Evolutionary conservation across 1,140 invertebrate genomes (phyloP), one percentile per base, ranked within the genome.

Genomic region (Vollenhovia emeryi): DNA sequence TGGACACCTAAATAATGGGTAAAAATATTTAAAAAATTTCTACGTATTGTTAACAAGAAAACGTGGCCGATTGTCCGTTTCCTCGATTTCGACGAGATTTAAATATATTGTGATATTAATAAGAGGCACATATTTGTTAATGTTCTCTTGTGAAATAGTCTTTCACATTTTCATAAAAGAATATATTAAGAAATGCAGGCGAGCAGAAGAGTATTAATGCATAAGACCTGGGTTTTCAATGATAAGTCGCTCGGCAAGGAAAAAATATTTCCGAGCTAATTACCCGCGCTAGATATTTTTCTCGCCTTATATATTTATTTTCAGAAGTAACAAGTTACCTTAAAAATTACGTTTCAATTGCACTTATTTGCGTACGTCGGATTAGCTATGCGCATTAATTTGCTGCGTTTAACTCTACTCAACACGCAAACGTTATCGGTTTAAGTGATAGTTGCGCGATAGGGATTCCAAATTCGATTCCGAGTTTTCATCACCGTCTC

Each of bases 1-100:
- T 92, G 36, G 93, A 93, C 33, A 93, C 92, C 93, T 95, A 75
- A 52, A 64, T 40, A 13, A 79, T 64, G 21, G 13, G 43, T 43
- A 64, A 55, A 68, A 69, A 68, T 80, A 13, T 68, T 15, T 66
- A 24, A 7, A 66, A 66, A 3, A 45, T 27, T 66, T 43, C 21
- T 66, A 66, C 45, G 24, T 48, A 64, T 3, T 40, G 3, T 21
- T 40, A 64, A 5, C 3, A n/a, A 52, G 6, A 73, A 69, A 48
- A 69, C 1, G 2, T n/a, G 13, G 11, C 60, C 2, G 21, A 40
- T 13, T 66, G 2, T 43, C 11, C 2, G 8, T 21, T 62, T 9
- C 24, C 21, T 21, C 60, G 1, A 36, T 60, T 60, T 18, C 15
- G 7, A 60, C 8, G 11, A 33, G 15, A 60, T 60, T 60, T 33